These are phyloP conservation scores for Tetramorium parvispinum DNA, from an alignment of 1,140 invertebrate species.

Conservation along the genomic window DNA sequence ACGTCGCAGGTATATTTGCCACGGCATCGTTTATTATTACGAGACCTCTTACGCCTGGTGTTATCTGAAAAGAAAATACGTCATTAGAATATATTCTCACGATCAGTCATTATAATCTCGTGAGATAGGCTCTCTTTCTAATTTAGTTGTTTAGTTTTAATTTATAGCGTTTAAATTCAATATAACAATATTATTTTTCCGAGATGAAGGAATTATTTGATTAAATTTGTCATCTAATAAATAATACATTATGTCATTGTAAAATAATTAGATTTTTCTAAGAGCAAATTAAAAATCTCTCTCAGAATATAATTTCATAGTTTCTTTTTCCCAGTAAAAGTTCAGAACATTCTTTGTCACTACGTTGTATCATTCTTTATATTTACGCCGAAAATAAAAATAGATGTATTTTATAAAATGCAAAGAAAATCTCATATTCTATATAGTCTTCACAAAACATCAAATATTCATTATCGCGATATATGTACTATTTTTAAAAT, in stretches of 20 bases:
- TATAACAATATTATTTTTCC: not conserved
- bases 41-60: not conserved
- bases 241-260: not conserved
- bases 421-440: not conserved
- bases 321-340: not conserved
- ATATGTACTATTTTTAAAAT: not conserved
- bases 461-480: not conserved
- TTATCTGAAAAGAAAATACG: conserved; percentile 17
- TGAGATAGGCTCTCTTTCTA: not conserved
- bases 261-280: not conserved
- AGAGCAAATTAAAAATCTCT: not conserved
- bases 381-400: not conserved
- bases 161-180: not conserved
- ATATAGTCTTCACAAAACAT: not conserved
- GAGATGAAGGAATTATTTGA: not conserved
- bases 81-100: not conserved
- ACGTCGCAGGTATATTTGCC: conserved; percentile 64
- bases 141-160: too few relatives aligned
- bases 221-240: not conserved
- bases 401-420: not conserved
- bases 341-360: not conserved
- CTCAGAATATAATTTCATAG: not conserved
- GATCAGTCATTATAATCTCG: not conserved
- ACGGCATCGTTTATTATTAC: not conserved
- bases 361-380: not conserved